phyloP scores from a whole-genome alignment of 2,888 invertebrate species.

The Tipula confusa region DNA sequence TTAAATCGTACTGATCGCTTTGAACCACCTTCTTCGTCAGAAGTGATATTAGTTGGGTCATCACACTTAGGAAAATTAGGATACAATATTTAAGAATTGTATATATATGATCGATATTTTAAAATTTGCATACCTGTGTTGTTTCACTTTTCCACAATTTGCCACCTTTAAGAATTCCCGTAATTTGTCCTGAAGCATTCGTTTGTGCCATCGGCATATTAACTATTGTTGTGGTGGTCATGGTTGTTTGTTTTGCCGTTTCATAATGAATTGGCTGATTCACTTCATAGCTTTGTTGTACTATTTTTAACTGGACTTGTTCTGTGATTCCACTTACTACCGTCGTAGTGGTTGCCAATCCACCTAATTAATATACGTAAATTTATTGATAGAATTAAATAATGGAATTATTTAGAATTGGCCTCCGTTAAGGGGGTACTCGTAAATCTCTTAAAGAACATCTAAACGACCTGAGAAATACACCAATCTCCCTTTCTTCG shows the following conservation, averaged over 20 bases:
- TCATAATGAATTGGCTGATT: background rate
- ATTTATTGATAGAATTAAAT: background rate
- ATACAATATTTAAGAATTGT: too few species aligned
- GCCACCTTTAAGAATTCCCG: conserved; percentile 74
- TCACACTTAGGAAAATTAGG: conserved; percentile 39
- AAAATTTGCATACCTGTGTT: conserved; percentile 51
- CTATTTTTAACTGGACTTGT: background rate
- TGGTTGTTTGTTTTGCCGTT: conserved; percentile 34
- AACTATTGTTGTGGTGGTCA: conserved; percentile 40
- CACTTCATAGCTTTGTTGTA: background rate
- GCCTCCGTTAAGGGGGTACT: too few species aligned
- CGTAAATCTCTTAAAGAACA: too few species aligned
- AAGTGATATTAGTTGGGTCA: conserved; percentile 47
- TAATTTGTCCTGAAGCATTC: conserved; percentile 56
- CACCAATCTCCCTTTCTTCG: too few species aligned
- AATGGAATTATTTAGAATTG: too few species aligned
- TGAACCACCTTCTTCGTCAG: conserved; percentile 54
- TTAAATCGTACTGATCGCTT: conserved; percentile 64
- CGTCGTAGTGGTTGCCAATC: background rate
- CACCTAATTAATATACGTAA: background rate
- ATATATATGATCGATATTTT: too few species aligned
- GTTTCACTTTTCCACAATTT: conserved; percentile 65
- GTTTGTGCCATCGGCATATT: conserved; percentile 10
- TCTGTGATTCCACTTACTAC: background rate
- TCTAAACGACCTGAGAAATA: too few species aligned